Evolutionary conservation across 2,797 vertebrate genomes (phyloP), one percentile per base, ranked within the genome.

Genomic region (Xyrichtys novacula): DNA sequence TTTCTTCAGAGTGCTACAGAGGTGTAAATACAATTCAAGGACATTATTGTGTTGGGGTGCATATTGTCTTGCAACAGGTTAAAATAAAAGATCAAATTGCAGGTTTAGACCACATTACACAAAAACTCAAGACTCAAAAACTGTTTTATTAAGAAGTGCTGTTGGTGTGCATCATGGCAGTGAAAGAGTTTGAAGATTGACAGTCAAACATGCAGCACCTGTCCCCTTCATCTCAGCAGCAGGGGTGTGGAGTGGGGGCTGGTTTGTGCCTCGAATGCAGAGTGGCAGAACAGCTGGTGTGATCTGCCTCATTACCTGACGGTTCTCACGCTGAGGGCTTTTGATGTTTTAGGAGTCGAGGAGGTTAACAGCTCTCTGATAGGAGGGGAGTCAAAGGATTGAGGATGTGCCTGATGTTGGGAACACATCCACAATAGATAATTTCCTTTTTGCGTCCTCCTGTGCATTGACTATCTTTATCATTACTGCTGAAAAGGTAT

Each of bases 291-390:
- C 57, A 58, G 38, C 57, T 29, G 19, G 32, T 59, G 47, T 54
- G 32, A 47, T 56, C 67, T 22, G 49, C 57, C 53, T 72, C 49
- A 29, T 48, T 43, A 25, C 44, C 36, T 34, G 12, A 20, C 6
- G 16, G 16, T 54, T 65, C 42, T 49, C 47, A 74, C 58, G 26
- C 40, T 29, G 12, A 28, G 26, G 20, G 20, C 22, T 31, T 69
- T 56, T 61, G 64, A 60, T 74, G 81, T 76, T 67, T 77, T 52
- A 68, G 22, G 29, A 53, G 31, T 10, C 5, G 2, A 8, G 19
- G 28, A 50, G 26, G 60, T 69, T 32, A 57, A 66, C 43, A 16
- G 12, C 54, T 60, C 46, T 15, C 3, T 0, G 19, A 9, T 42
- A 29, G 44, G 9, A 68, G 52, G 12, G 15, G 15, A 58, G 42